Conservation (phyloP, 2,797 vertebrate genomes). For the Apodemus agrarius region DNA sequence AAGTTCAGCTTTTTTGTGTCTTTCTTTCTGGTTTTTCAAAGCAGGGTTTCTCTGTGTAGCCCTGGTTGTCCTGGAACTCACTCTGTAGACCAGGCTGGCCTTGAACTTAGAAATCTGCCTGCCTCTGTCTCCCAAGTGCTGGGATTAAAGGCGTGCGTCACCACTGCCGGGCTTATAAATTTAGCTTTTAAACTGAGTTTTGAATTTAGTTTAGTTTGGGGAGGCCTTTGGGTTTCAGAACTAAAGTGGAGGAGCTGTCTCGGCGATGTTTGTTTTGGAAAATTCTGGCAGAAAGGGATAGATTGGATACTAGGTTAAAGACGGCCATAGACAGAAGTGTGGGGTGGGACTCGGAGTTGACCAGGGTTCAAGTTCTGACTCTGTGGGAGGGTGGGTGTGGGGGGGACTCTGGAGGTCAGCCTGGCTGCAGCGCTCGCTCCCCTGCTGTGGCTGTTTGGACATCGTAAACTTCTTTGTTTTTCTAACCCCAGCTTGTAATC, state of each 20-base stretch:
- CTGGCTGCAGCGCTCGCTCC: accelerated
- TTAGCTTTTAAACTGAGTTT: not conserved
- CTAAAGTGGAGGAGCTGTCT: not conserved
- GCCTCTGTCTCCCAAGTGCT: too few relatives aligned
- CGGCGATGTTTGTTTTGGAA: constrained; percentile 9
- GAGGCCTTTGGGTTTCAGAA: not conserved
- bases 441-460: not conserved
- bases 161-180: not conserved
- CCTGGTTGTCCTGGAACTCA: too few relatives aligned
- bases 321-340: not conserved
- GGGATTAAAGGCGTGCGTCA: too few relatives aligned
- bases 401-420: not conserved
- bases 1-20: not conserved
- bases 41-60: too few relatives aligned
- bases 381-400: accelerated
- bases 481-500: constrained; percentile 39
- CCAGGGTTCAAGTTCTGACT: not conserved
- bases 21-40: too few relatives aligned
- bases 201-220: not conserved
- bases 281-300: not conserved
- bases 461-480: constrained; percentile 28
- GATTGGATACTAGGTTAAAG: not conserved
- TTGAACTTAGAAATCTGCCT: too few relatives aligned
- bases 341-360: not conserved
- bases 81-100: too few relatives aligned